Evolutionary conservation across 2,888 invertebrate species (phyloP).

Genomic region (Drosophila quasianomalipes): DNA sequence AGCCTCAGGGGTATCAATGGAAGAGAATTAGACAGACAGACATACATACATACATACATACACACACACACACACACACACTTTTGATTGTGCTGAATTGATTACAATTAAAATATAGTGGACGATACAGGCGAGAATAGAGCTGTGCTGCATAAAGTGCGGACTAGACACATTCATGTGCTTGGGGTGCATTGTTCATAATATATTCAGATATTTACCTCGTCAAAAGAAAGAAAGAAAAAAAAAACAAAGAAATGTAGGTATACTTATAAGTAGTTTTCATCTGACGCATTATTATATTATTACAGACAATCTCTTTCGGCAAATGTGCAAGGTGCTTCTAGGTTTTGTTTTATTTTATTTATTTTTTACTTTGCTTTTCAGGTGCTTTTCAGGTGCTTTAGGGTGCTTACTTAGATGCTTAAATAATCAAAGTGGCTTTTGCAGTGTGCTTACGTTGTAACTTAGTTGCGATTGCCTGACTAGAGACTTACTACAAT

Average conservation of each 20-base stretch:
- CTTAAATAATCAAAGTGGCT: conserved; percentile 33
- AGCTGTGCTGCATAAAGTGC: conserved; percentile 39
- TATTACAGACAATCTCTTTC: conserved; percentile 12
- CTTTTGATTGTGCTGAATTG: conserved; percentile 58
- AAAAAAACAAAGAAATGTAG: conserved; percentile 2
- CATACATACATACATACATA: conserved; percentile 5
- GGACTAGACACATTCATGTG: conserved; percentile 46
- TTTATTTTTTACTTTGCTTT: neutral
- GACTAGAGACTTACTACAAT: conserved; percentile 55
- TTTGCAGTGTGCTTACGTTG: conserved; percentile 48
- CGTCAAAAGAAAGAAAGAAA: conserved; percentile 1
- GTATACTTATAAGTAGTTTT: conserved; percentile 9
- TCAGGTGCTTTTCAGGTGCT: conserved; percentile 10
- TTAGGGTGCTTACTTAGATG: conserved; percentile 21
- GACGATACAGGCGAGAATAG: conserved; percentile 38
- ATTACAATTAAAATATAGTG: conserved; percentile 66
- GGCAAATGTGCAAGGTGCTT: conserved; percentile 42
- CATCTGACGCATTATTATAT: conserved; percentile 9
- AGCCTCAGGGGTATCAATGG: conserved; percentile 48
- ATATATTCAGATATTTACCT: conserved; percentile 14
- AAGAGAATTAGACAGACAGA: conserved; percentile 8
- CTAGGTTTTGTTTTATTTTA: neutral
- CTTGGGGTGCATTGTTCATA: conserved; percentile 45
- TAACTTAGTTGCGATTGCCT: conserved; percentile 51
- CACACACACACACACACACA: conserved; percentile 2